phyloP scores from a whole-genome alignment of 2,113 vertebrate genomes.

The Engystomops pustulosus region DNA sequence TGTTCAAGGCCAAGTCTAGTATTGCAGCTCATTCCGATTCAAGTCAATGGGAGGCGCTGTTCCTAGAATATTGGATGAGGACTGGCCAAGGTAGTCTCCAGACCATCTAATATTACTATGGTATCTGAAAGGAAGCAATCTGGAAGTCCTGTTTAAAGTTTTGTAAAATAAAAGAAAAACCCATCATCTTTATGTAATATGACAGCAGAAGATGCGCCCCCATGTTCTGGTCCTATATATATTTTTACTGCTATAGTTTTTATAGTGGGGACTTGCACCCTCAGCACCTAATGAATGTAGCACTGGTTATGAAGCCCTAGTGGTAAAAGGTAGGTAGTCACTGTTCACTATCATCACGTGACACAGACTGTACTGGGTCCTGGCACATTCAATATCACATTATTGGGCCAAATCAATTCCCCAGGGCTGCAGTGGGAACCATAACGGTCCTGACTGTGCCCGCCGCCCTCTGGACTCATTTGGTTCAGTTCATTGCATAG shows the following conservation, averaged over 20 bases:
- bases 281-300: neutral
- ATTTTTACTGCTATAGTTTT: no score
- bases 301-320: constrained; percentile 7
- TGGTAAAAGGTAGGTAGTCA: neutral
- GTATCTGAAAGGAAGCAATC: no score
- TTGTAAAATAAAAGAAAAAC: no score
- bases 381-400: neutral
- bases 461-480: neutral
- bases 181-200: no score
- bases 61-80: no score
- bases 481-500: neutral
- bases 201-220: no score
- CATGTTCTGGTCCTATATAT: neutral
- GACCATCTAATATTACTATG: no score
- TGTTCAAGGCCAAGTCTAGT: no score
- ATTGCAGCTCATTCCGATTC: no score
- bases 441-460: neutral
- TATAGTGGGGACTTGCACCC: neutral
- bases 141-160: no score
- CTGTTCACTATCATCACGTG: neutral
- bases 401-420: neutral
- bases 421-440: neutral
- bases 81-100: no score
- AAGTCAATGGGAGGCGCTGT: no score
- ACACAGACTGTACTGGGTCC: neutral